Base-by-base conservation (phyloP, 2,113 vertebrate genomes). In the Cairina moschata region DNA sequence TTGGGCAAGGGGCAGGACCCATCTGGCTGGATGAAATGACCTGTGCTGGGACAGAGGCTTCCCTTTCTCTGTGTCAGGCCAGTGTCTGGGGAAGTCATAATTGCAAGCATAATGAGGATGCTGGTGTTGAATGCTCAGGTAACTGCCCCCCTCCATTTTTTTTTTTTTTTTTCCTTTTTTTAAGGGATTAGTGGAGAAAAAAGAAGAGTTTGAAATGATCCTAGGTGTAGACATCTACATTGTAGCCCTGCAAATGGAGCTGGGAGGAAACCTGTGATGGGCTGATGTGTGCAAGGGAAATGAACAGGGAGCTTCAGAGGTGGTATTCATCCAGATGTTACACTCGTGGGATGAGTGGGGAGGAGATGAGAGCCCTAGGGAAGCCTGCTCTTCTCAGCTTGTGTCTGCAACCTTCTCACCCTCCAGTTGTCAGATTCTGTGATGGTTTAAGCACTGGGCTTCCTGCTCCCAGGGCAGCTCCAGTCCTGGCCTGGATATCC, bases 111-210 rank as follows among this genome's bases (percentile, higher is more conserved):
- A 8, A n/a, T 56, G 63, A 91, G 32, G 83, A 93, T 50, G 94
- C 75, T 60, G 75, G 75, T 1, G 34, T 93, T 48, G 50, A 82
- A 38, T 95, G 94, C 67, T n/a, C 56, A 73, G 94, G 94, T 95
- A 92, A 11, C 21, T 48, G 46, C 9, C 18, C 46, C 46, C 23
- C 59, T 9, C 22, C 8, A 16, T 15, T 22, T 20, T 20, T 42
- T 5, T 6, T 17, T 26, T 67, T 34, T n/a, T n/a, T n/a, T n/a
- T n/a, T n/a, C n/a, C n/a, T n/a, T n/a, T n/a, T 31, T 29, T 54
- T 63, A 48, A 60, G 50, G 36, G 32, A 50, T 12, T 32, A 21
- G 26, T 46, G 4, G 32, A 84, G 59, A 17, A 42, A 72, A 62
- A 36, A 50, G 46, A 68, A 52, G 46, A 69, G 16, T 54, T 69